phyloP scores from a whole-genome alignment of 1,140 invertebrate genomes.

The Tetranychus cinnabarinus region DNA sequence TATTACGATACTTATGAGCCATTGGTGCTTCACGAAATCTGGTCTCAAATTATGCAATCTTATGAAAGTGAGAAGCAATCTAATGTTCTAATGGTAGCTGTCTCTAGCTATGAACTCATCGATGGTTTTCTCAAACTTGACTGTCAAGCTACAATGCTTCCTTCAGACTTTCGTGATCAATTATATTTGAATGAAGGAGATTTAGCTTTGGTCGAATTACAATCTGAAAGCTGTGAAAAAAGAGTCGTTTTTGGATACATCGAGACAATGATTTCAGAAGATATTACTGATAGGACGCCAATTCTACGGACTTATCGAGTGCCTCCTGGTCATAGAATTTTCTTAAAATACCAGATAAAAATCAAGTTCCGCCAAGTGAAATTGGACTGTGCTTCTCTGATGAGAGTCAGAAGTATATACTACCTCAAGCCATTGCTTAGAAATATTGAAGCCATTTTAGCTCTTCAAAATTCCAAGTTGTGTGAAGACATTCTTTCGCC shows the following conservation, averaged over 20 bases:
- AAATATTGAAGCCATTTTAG: conserved; percentile 2
- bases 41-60: background rate
- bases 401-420: background rate
- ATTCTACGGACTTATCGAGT: background rate
- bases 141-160: background rate
- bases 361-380: background rate
- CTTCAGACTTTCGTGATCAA: background rate
- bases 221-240: background rate
- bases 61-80: background rate
- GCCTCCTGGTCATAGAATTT: background rate
- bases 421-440: conserved; percentile 4
- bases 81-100: background rate
- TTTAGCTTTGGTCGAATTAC: background rate
- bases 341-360: background rate
- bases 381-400: background rate
- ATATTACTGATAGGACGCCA: background rate
- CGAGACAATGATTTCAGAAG: background rate
- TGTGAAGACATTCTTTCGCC: conserved; percentile 2
- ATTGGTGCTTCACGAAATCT: conserved; percentile 3
- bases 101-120: background rate
- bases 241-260: conserved; percentile 2
- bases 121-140: background rate
- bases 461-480: background rate
- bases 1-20: background rate
- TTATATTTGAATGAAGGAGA: background rate